Percentiles rank a stretch among this genome's conserved stretches.
These are phyloP conservation scores for Microchrysa polita DNA, from an alignment of 2,888 invertebrate genomes.

Conservation along the genomic window DNA sequence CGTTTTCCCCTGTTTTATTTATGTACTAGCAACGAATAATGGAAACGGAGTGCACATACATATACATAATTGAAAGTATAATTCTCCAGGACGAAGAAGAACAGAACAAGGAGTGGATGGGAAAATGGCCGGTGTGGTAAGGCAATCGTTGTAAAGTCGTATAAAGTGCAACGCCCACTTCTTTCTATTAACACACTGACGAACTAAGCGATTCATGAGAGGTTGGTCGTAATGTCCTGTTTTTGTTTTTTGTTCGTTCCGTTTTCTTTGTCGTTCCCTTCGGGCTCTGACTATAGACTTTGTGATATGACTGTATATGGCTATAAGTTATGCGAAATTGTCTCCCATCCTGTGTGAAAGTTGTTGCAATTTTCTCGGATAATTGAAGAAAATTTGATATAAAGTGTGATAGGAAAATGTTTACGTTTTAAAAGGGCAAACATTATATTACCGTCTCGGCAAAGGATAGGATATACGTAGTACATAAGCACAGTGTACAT, in stretches of 20 bases:
- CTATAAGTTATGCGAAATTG: neutral
- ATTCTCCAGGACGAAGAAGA: neutral
- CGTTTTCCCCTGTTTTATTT: slow-evolving; percentile 15
- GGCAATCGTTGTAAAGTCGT: slow-evolving; percentile 25
- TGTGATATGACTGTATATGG: too few relatives aligned
- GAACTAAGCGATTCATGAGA: slow-evolving; percentile 1
- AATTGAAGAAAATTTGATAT: slow-evolving; percentile 34
- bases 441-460: too few relatives aligned
- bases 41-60: neutral
- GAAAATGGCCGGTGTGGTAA: neutral
- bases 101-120: neutral
- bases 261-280: too few relatives aligned
- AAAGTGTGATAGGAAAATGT: slow-evolving; percentile 29
- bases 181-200: slow-evolving; percentile 30
- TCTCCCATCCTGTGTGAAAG: neutral
- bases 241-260: too few relatives aligned
- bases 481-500: too few relatives aligned
- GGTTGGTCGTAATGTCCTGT: neutral
- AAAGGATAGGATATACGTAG: too few relatives aligned
- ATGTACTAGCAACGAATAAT: neutral
- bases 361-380: slow-evolving; percentile 17
- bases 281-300: neutral
- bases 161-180: slow-evolving; percentile 32
- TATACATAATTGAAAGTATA: neutral
- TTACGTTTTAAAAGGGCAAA: neutral